Percentiles rank a stretch among this genome's conserved stretches.
These are phyloP conservation scores for Noturus placidus DNA, from an alignment of 2,113 vertebrate species.

Conservation along the genomic window DNA sequence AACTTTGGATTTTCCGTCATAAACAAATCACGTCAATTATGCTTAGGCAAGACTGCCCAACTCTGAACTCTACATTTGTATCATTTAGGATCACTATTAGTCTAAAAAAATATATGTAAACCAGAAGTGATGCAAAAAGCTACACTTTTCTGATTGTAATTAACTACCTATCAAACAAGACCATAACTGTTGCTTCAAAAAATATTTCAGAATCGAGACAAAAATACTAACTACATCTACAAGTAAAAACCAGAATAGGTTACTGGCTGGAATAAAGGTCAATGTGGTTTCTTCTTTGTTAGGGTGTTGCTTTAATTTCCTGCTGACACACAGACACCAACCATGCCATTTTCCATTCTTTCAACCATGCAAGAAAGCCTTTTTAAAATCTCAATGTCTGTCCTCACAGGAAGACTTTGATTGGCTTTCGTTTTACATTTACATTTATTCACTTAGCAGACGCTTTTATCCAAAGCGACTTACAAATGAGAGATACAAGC, in stretches of 20 bases:
- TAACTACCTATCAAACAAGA: background rate
- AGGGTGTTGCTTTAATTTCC: too few relatives aligned
- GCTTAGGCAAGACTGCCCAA: background rate
- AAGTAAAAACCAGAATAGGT: background rate
- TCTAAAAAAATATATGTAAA: background rate
- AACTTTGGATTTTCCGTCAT: background rate
- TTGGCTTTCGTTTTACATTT: background rate
- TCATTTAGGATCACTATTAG: background rate
- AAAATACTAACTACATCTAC: background rate
- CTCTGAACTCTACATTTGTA: background rate
- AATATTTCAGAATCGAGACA: background rate
- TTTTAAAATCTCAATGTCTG: background rate
- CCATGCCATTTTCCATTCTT: background rate
- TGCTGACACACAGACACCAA: background rate
- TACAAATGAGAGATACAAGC: too few relatives aligned
- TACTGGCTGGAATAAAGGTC: background rate
- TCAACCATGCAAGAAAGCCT: conserved; percentile 10
- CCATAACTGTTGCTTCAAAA: background rate
- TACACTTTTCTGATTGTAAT: background rate
- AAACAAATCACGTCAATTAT: background rate
- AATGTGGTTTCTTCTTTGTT: conserved; percentile 7
- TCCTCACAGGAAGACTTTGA: background rate
- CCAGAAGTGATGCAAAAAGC: background rate
- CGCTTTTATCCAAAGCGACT: too few relatives aligned
- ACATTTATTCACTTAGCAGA: too few relatives aligned